Conservation (phyloP, 2,888 invertebrate species). For the Platycheirus rosarum region DNA sequence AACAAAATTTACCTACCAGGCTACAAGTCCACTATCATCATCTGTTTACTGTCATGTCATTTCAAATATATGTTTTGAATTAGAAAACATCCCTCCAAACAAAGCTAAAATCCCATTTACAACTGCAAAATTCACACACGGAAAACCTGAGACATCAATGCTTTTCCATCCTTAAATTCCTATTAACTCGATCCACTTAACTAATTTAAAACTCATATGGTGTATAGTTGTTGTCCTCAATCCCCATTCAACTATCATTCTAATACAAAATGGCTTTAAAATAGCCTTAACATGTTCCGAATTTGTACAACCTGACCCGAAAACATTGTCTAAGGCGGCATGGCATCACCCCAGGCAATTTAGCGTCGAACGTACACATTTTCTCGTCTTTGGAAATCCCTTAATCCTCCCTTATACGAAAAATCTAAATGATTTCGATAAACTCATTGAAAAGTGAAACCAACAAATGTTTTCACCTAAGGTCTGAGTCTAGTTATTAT, state of each 20-base stretch:
- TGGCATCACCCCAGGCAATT: conserved; percentile 60
- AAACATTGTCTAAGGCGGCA: conserved; percentile 65
- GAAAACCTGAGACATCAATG: conserved; percentile 51
- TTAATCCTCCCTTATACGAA: conserved; percentile 60
- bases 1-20: background rate
- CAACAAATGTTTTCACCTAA: conserved; percentile 56
- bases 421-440: conserved; percentile 64
- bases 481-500: background rate
- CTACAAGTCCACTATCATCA: conserved; percentile 15
- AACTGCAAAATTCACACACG: conserved; percentile 63
- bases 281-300: conserved; percentile 72
- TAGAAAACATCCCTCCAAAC: conserved; percentile 65
- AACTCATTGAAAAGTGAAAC: conserved; percentile 70
- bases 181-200: conserved; percentile 72
- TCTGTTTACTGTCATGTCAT: conserved; percentile 48
- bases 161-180: conserved; percentile 41
- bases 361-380: conserved; percentile 47
- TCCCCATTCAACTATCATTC: conserved; percentile 17
- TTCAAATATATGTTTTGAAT: conserved; percentile 62
- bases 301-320: conserved; percentile 74
- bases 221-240: conserved; percentile 35
- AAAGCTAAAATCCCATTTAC: conserved; percentile 66
- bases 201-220: conserved; percentile 73
- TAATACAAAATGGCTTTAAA: conserved; percentile 70
- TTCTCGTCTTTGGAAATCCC: conserved; percentile 59